These are phyloP conservation scores for Drosophila erecta DNA, from an alignment of 1,140 invertebrate species.

Conservation along the genomic window DNA sequence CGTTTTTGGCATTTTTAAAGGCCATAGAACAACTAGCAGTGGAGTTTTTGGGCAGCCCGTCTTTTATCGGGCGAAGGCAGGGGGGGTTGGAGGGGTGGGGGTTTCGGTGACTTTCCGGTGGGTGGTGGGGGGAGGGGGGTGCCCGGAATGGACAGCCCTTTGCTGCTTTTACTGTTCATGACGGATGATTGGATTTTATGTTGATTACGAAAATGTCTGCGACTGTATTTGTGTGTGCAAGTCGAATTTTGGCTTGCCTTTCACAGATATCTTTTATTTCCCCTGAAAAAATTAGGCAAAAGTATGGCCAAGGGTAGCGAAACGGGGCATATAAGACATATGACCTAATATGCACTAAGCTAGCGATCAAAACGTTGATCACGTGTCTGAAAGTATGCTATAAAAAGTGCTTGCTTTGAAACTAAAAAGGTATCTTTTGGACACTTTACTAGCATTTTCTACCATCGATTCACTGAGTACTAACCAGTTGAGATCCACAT, in stretches of 20 bases:
- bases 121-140: background rate
- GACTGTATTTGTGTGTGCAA: conserved; percentile 24
- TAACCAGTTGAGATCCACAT: background rate
- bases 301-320: conserved; percentile 24
- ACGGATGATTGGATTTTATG: conserved; percentile 83
- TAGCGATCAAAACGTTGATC: no score
- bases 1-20: conserved; percentile 82
- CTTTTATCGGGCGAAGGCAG: background rate
- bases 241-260: conserved; percentile 50
- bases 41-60: background rate
- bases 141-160: conserved; percentile 52
- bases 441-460: no score
- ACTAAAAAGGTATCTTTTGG: no score
- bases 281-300: conserved; percentile 29
- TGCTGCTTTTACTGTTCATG: conserved; percentile 71
- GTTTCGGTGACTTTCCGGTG: background rate
- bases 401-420: no score
- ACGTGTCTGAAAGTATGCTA: no score
- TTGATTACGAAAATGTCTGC: conserved; percentile 76
- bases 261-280: conserved; percentile 39
- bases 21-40: conserved; percentile 52
- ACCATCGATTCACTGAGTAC: background rate
- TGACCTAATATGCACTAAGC: no score
- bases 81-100: no score
- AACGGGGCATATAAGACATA: background rate